Conservation (phyloP, 2,113 vertebrate genomes). For the Pseudois nayaur region DNA sequence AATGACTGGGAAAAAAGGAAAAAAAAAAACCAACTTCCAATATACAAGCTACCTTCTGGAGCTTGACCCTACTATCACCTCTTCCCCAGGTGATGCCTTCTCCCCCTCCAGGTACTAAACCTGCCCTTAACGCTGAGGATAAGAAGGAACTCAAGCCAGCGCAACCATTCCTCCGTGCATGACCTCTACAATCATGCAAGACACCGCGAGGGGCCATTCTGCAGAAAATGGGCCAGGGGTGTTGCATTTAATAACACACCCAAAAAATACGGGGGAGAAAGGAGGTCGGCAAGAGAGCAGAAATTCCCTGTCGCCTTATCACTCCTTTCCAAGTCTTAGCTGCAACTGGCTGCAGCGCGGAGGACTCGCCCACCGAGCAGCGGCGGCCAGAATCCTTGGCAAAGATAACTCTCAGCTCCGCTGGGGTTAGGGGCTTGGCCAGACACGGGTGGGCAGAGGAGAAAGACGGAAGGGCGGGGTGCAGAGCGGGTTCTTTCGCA, state of each 20-base stretch:
- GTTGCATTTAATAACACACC: conserved; percentile 14
- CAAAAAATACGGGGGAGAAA: not conserved
- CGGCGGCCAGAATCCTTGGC: conserved; percentile 57
- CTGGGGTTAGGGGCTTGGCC: conserved; percentile 73
- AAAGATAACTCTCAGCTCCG: conserved; percentile 61
- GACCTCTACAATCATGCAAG: conserved; percentile 28
- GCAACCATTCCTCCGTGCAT: not conserved
- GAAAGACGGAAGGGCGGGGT: conserved; percentile 73
- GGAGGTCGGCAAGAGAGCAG: not conserved
- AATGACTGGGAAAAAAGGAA: not conserved
- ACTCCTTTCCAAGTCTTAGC: conserved; percentile 40
- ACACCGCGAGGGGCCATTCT: not conserved
- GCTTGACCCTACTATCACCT: not conserved
- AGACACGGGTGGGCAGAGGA: conserved; percentile 66
- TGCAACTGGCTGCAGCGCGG: conserved; percentile 35
- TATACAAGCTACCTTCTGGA: not conserved
- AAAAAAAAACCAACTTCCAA: not conserved
- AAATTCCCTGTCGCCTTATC: conserved; percentile 18
- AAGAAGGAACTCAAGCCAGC: not conserved
- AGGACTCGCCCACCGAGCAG: conserved; percentile 53
- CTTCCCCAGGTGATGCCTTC: not conserved
- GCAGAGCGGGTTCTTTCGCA: conserved; percentile 60
- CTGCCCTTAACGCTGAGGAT: not conserved
- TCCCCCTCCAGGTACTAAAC: not conserved
- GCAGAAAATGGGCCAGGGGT: not conserved